Base-by-base conservation (phyloP, 2,113 vertebrate genomes). In the Ciconia maguari region DNA sequence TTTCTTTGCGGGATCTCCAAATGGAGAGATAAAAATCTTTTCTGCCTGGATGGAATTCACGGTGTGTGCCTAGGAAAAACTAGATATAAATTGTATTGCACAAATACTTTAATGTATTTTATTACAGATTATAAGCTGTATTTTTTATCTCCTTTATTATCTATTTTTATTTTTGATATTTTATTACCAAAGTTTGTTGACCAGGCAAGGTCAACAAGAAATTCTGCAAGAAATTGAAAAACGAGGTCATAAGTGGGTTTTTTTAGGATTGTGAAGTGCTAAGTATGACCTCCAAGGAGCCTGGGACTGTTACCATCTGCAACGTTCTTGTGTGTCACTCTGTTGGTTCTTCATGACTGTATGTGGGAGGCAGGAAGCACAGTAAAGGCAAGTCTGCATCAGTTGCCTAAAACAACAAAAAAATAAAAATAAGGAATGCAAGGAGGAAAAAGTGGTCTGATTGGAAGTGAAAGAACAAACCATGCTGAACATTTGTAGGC, bases 351-450 rank as follows among this genome's bases (percentile, higher is more conserved):
- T 42, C 36, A 18, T 54, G 74, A 5, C 36, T 68, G 75, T 22
- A 2, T 7, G 94, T 93, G 93, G 82, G 93, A 93, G 89, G 94
- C 93, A 94, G 87, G 91, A 94, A 95, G 93, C 78, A 30, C 71
- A 69, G 74, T 5, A 38, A 64, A 76, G 78, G 64, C 70, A 25
- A 52, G 34, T 60, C 48, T 22, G 72, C 77, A 65, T 64, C 93
- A 68, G 72, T 48, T 89, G 60, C 75, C 69, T 93, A 18, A 85
- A 94, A 36, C 75, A 94, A 77, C 30, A 80, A 51, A 17, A 64
- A 61, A 46, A 46, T 11, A 42, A 51, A 86, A 69, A 64, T 24
- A 69, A 77, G 49, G 21, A 83, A 38, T 62, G 29, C n/a, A 46
- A 52, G 41, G 44, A 89, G 48, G 13, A 48, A 57, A 77, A 62